Evolutionary conservation across 2,888 invertebrate genomes (phyloP), one percentile per base, ranked within the genome.

Genomic region (Archaeoteleia sp.): DNA sequence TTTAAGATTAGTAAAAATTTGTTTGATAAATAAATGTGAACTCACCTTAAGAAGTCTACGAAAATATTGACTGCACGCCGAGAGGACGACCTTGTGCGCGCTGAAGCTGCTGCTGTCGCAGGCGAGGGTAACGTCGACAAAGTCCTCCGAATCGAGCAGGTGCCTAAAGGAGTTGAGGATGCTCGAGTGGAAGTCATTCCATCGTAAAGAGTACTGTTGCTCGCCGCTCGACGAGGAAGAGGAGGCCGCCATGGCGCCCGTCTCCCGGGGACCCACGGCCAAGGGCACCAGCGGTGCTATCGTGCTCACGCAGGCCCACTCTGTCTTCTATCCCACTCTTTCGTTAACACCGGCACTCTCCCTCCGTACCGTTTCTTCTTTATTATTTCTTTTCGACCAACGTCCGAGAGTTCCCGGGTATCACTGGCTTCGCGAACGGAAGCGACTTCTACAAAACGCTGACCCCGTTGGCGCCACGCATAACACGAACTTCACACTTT

Each of bases 101-200:
- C 93, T 93, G 86, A 95, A 95, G 68, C 93, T 94, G 78, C 92
- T 92, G 70, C 92, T 93, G 82, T 95, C 95, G 88, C 95, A 96
- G 78, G 96, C 96, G 78, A 96, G 89, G 58, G 96, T 96, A 80
- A 95, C 95, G 86, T 96, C 96, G 65, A 95, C 95, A 86, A 96
- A 95, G 87, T 95, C 95, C 88, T 95, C 95, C 86, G 94, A 93
- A 85, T 95, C 95, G 68, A 94, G 89, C 80, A 96, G 88, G 85
- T 95, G 92, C 75, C 95, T 91, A 88, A 96, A 96, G 74, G 95
- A 95, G 74, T 92, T 93, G 79, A 95, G 90, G 87, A 96, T 95
- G 82, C 94, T 95, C 74, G 94, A 92, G 86, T 95, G 95, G 88
- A 95, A 96, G 87, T 96, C 95, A 87, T 96, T 96, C 96, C 96